Conservation (phyloP, 1,140 invertebrate genomes). For the Lepidotrigona ventralis region DNA sequence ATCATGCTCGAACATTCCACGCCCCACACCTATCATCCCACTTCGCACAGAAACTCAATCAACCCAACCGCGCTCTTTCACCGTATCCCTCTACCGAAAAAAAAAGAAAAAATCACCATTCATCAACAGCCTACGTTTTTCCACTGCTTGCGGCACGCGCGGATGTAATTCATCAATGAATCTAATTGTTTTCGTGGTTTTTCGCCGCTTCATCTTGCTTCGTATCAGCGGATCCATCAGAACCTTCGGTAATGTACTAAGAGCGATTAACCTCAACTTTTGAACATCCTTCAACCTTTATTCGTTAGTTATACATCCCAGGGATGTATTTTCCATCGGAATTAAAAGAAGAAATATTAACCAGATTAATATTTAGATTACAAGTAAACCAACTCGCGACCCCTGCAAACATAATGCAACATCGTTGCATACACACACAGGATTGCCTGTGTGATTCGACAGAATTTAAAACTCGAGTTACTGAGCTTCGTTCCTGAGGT, state of each 20-base stretch:
- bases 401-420: no score
- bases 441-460: no score
- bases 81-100: neutral
- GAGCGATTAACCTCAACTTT: neutral
- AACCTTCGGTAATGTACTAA: neutral
- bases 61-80: neutral
- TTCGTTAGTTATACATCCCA: no score
- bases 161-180: conserved; percentile 6
- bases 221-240: neutral
- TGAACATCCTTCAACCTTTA: neutral
- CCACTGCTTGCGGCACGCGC: neutral
- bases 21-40: neutral
- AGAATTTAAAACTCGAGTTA: no score
- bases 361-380: no score
- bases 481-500: no score
- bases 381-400: no score
- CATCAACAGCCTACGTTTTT: conserved; percentile 6
- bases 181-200: neutral
- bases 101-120: conserved; percentile 8
- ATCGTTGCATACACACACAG: no score
- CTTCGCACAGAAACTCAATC: conserved; percentile 22
- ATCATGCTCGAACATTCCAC: conserved; percentile 9
- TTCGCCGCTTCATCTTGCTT: neutral
- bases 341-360: no score
- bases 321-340: no score